Conservation (phyloP, 2,888 invertebrate species). For the Leptogaster cylindrica region DNA sequence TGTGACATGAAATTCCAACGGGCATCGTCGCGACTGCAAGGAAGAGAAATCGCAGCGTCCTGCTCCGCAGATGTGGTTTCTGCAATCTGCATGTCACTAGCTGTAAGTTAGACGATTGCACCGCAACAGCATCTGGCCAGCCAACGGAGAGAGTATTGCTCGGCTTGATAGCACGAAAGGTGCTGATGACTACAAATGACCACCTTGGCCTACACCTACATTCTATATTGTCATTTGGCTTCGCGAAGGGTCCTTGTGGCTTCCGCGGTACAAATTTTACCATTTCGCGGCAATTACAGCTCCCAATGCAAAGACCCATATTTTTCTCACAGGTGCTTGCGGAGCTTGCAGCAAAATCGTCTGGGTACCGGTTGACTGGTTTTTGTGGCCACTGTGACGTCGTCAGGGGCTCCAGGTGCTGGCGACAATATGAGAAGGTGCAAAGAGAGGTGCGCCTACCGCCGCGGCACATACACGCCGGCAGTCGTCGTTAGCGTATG, state of each 20-base stretch:
- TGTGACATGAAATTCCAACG: not conserved
- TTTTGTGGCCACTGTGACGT: constrained; percentile 22
- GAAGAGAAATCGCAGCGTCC: not conserved
- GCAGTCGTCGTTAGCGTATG: constrained; percentile 31
- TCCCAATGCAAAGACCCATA: constrained; percentile 6
- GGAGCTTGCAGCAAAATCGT: not conserved
- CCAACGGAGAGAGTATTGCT: constrained; percentile 6
- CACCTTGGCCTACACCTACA: not conserved
- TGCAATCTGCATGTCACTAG: too few relatives aligned
- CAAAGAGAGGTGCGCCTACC: constrained; percentile 35
- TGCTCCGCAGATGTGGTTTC: not conserved
- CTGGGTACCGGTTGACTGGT: not conserved
- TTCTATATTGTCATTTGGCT: not conserved
- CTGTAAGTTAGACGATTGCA: too few relatives aligned
- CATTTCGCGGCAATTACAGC: constrained; percentile 8
- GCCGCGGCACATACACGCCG: constrained; percentile 5
- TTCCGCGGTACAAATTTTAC: not conserved
- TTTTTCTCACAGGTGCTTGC: constrained; percentile 32
- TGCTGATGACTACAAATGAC: not conserved
- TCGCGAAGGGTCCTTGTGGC: not conserved
- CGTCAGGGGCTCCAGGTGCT: constrained; percentile 16
- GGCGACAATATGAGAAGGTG: constrained; percentile 35
- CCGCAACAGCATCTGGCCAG: not conserved
- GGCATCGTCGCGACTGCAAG: not conserved
- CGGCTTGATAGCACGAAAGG: not conserved